phyloP scores from a whole-genome alignment of 2,797 vertebrate species.

The Echeneis naucrates region DNA sequence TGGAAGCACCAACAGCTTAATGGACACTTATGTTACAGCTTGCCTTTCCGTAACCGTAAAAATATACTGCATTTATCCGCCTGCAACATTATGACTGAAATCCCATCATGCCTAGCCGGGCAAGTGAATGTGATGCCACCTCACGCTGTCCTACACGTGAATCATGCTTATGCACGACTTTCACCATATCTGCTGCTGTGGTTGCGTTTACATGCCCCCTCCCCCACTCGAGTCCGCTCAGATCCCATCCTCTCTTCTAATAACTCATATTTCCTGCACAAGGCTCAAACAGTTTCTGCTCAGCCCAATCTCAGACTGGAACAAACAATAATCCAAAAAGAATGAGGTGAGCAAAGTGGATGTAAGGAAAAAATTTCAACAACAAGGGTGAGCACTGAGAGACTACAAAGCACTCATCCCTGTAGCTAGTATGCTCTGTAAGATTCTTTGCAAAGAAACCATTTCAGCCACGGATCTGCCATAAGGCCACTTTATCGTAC shows the following conservation, averaged over 20 bases:
- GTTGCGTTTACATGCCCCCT: slow-evolving; percentile 59
- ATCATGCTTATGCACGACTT: slow-evolving; percentile 59
- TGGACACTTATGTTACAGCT: background rate
- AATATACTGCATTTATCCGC: slow-evolving; percentile 14
- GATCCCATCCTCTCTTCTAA: slow-evolving; percentile 41
- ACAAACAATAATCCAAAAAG: slow-evolving; percentile 18
- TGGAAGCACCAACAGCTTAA: background rate
- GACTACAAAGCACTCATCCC: background rate
- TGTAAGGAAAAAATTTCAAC: slow-evolving; percentile 7
- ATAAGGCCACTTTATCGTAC: background rate
- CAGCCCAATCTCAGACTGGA: slow-evolving; percentile 16
- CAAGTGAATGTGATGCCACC: slow-evolving; percentile 52
- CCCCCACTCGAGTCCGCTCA: slow-evolving; percentile 56
- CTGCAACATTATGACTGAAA: slow-evolving; percentile 40
- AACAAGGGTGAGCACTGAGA: background rate
- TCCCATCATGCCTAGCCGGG: slow-evolving; percentile 36
- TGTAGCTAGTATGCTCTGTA: background rate
- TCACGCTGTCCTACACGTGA: slow-evolving; percentile 82
- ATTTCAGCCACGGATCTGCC: background rate
- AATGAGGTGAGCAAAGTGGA: background rate
- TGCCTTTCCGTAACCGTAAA: slow-evolving; percentile 13
- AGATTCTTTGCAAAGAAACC: slow-evolving; percentile 9
- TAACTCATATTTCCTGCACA: slow-evolving; percentile 57
- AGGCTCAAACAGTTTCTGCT: slow-evolving; percentile 38
- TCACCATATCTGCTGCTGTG: slow-evolving; percentile 61